Base-by-base conservation (phyloP, 2,888 invertebrate species). In the Geotrupes spiniger region DNA sequence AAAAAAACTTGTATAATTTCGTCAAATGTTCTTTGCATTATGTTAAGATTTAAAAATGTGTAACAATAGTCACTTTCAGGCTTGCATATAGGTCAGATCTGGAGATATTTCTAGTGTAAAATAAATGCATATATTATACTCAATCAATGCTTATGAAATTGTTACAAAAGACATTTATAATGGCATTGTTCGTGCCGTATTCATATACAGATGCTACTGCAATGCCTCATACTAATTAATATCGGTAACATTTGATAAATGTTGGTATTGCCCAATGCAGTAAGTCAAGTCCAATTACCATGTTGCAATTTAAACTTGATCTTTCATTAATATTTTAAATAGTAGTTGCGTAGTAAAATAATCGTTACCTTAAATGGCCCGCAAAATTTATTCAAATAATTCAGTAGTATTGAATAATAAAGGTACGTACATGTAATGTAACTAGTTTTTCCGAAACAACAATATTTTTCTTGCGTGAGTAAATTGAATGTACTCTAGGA, bases 1-100 rank as follows among this genome's bases (percentile, higher is more conserved):
- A 45, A 45, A 38, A 28, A 33, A 33, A 21, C 21, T 21, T 21
- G 21, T 21, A 21, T 33, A 33, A 33, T 33, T 33, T 33, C 15
- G 33, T 33, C 15, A 14, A 33, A 33, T 33, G 14, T 15, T 8
- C 14, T 15, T 12, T 33, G 12, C n/a, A 33, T 14, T 33, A 33
- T 33, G 31, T 21, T 21, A 33, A 33, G 12, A 33, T 33, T 33
- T 10, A 33, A 33, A 33, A 33, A 33, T 33, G n/a, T 12, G 12
- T 15, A 33, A 33, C 33, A 11, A 33, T 33, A 33, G 33, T 33
- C 21, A 21, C 21, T 21, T 33, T 33, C 9, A 10, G 14, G 15
- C 33, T 33, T 33, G 21, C 9, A 33, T 33, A 33, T 33, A 33
- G 33, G 33, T 33, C 33, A 33, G 33, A 33, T 33, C 14, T 10